These are phyloP conservation scores for Pachyrhynchus sulphureomaculatus DNA, from an alignment of 1,140 invertebrate genomes.

Conservation along the genomic window DNA sequence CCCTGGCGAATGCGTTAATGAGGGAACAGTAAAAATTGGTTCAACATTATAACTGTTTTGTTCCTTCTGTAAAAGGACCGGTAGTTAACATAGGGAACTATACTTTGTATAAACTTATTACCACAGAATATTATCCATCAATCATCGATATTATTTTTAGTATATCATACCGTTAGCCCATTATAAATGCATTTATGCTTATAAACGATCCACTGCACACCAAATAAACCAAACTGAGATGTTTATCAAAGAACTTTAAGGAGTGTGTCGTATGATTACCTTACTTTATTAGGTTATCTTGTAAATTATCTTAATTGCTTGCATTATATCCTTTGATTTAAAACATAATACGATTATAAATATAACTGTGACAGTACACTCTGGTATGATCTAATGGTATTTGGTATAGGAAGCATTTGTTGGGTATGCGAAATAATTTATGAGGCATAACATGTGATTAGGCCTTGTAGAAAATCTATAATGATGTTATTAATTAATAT, in stretches of 20 bases:
- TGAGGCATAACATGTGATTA: no score
- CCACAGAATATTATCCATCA: no score
- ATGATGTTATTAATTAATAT: no score
- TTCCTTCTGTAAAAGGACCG: no score
- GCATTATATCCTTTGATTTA: slow-evolving; percentile 2
- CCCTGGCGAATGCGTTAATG: no score
- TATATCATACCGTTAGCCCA: neutral
- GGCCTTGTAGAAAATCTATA: no score
- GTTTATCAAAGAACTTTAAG: slow-evolving; percentile 1
- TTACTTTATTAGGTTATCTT: slow-evolving; percentile 19
- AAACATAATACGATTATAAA: slow-evolving; percentile 6
- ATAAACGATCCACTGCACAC: neutral
- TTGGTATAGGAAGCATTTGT: slow-evolving; percentile 6
- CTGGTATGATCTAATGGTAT: neutral
- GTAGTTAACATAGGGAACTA: no score
- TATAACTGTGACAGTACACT: slow-evolving; percentile 14
- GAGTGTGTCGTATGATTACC: slow-evolving; percentile 14
- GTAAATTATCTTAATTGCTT: slow-evolving; percentile 11
- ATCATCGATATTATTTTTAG: neutral
- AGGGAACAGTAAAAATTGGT: no score
- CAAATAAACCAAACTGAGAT: neutral
- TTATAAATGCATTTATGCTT: neutral
- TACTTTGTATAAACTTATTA: no score
- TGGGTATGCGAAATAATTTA: no score
- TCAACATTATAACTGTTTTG: no score